Evolutionary conservation across 1,140 invertebrate species (phyloP).

Genomic region (Wasmannia auropunctata): DNA sequence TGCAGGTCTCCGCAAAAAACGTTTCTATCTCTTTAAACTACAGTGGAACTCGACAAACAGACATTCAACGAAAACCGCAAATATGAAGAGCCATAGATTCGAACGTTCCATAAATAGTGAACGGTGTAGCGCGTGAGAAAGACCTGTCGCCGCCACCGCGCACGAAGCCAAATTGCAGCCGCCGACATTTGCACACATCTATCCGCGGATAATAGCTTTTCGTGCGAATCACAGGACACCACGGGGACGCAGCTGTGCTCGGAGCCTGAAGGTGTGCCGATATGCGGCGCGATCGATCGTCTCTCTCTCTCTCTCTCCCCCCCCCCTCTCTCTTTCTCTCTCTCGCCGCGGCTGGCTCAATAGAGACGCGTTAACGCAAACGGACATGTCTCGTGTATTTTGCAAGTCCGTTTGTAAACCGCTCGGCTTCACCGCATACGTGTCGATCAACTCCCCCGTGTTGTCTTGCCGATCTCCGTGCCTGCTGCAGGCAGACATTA

Average conservation of each 20-base stretch:
- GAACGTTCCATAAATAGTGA: conserved; percentile 36
- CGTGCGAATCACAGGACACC: conserved; percentile 35
- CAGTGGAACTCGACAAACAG: neutral
- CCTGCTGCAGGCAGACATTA: neutral
- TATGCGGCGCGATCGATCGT: conserved; percentile 40
- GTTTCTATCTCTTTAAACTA: neutral
- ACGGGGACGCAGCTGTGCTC: conserved; percentile 24
- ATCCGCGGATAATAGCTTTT: conserved; percentile 46
- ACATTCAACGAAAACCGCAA: conserved; percentile 1
- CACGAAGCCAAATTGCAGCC: conserved; percentile 21
- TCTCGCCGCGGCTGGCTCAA: neutral
- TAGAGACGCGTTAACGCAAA: conserved; percentile 45
- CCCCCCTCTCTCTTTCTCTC: neutral
- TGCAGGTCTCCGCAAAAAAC: neutral
- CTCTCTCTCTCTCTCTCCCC: neutral
- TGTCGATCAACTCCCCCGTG: conserved; percentile 19
- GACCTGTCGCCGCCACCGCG: neutral
- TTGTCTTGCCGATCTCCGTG: neutral
- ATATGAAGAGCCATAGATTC: neutral
- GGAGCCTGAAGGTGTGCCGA: conserved; percentile 1
- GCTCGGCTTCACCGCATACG: conserved; percentile 5
- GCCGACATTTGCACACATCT: conserved; percentile 41
- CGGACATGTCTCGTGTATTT: conserved; percentile 43
- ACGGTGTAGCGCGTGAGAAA: neutral
- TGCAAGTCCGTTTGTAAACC: conserved; percentile 38